Evolutionary conservation across 1,140 invertebrate species (phyloP).

Genomic region (Heterodera carotae): DNA sequence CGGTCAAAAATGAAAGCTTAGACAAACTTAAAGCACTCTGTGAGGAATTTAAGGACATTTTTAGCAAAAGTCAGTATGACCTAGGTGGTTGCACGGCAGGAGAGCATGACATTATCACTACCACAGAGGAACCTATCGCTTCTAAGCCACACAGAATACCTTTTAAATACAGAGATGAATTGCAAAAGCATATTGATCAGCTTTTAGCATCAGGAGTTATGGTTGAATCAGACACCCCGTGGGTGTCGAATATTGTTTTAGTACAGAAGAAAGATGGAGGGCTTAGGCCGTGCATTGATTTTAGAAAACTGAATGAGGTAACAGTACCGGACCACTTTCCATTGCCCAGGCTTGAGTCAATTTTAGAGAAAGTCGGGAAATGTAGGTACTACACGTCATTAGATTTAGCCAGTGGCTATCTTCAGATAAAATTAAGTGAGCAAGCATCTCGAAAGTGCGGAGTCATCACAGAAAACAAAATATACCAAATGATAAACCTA

Average conservation of each 20-base stretch:
- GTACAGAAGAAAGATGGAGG: constrained; percentile 17
- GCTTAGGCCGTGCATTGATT: constrained; percentile 21
- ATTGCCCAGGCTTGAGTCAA: neutral
- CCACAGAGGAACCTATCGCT: neutral
- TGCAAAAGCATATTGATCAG: constrained; percentile 12
- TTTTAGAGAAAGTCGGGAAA: constrained; percentile 15
- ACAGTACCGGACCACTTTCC: constrained; percentile 18
- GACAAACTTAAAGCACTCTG: neutral
- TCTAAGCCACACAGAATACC: neutral
- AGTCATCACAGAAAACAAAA: constrained; percentile 8
- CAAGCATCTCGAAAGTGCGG: constrained; percentile 28
- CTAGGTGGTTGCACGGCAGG: constrained; percentile 21
- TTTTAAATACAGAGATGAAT: neutral
- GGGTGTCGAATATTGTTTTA: constrained; percentile 22
- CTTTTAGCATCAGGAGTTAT: constrained; percentile 11
- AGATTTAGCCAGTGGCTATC: constrained; percentile 13
- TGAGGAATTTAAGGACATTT: constrained; percentile 27
- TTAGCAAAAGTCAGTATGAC: constrained; percentile 22
- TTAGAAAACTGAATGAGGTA: constrained; percentile 16
- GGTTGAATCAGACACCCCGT: constrained; percentile 25
- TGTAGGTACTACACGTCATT: constrained; percentile 22
- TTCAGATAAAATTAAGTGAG: constrained; percentile 45
- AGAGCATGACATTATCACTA: constrained; percentile 19
- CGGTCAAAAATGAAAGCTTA: neutral
- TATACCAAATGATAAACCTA: constrained; percentile 34